phyloP scores from a whole-genome alignment of 2,888 invertebrate genomes.

The Nephrocerus scutellatus region DNA sequence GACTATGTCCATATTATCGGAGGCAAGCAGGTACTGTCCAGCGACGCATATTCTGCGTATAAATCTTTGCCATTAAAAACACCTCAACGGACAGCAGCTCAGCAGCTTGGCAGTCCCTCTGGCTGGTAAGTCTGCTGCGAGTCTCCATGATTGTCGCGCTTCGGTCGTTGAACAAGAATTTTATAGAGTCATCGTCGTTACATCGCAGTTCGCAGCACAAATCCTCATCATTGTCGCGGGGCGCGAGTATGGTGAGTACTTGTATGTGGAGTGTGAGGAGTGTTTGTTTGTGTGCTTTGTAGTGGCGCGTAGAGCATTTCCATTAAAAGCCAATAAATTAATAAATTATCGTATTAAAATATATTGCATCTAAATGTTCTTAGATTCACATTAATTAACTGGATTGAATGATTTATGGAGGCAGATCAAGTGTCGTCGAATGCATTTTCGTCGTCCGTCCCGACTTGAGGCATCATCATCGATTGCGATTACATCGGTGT shows the following conservation, averaged over 20 bases:
- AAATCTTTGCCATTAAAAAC: slow-evolving; percentile 15
- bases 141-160: slow-evolving; percentile 19
- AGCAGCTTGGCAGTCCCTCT: slow-evolving; percentile 3
- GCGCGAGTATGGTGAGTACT: slow-evolving; percentile 12
- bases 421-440: slow-evolving; percentile 42
- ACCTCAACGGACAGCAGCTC: not conserved
- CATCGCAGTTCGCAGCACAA: slow-evolving; percentile 12
- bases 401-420: slow-evolving; percentile 48
- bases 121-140: too few relatives aligned
- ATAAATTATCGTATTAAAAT: slow-evolving; percentile 49
- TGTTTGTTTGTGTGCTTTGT: not conserved
- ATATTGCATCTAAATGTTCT: slow-evolving; percentile 48
- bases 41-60: slow-evolving; percentile 22
- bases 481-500: too few relatives aligned
- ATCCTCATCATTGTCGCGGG: slow-evolving; percentile 16
- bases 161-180: slow-evolving; percentile 20
- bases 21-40: too few relatives aligned
- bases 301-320: slow-evolving; percentile 17
- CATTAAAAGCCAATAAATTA: slow-evolving; percentile 48
- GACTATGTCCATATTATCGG: too few relatives aligned
- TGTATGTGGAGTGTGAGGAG: slow-evolving; percentile 4
- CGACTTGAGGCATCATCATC: too few relatives aligned
- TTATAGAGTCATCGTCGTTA: slow-evolving; percentile 12
- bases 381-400: slow-evolving; percentile 49
- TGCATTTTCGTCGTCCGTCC: not conserved